Conservation (phyloP, 92 coral and sea anemone species). For the Heteractis magnifica region DNA sequence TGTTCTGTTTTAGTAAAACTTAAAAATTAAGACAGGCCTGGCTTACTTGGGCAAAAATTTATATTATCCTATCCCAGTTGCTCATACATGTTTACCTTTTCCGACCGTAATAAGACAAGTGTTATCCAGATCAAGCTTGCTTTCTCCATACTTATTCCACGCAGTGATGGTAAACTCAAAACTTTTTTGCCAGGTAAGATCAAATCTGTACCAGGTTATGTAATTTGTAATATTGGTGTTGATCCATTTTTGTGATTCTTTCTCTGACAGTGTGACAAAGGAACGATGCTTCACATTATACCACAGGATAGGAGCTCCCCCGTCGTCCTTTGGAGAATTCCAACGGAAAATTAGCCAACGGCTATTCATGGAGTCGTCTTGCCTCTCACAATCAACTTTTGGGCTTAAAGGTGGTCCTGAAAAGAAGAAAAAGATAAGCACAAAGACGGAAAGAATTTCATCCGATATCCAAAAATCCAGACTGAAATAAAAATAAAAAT, state of each 20-base stretch:
- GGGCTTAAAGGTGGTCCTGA: not conserved
- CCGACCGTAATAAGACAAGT: slow-evolving; percentile 7
- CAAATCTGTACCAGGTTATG: not conserved
- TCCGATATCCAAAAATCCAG: too few relatives aligned
- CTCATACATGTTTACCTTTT: not conserved
- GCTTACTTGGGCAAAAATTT: too few relatives aligned
- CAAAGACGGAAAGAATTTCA: too few relatives aligned
- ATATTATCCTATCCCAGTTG: not conserved
- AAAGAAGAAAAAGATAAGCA: too few relatives aligned
- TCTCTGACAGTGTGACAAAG: not conserved
- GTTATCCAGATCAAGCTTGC: slow-evolving; percentile 11
- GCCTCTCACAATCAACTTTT: not conserved
- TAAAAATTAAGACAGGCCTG: too few relatives aligned
- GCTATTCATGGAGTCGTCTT: not conserved
- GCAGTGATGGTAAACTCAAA: slow-evolving; percentile 17
- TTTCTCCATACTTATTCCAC: slow-evolving; percentile 14
- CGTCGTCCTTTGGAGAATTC: not conserved
- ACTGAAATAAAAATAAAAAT: too few relatives aligned
- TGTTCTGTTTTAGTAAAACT: too few relatives aligned
- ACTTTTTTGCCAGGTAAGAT: not conserved
- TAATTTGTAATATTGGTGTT: not conserved
- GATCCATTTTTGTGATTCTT: not conserved
- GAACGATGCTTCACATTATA: not conserved
- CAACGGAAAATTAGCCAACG: not conserved
- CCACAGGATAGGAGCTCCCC: not conserved